Evolutionary conservation across 2,888 invertebrate genomes (phyloP).

Genomic region (Furcula furcula): DNA sequence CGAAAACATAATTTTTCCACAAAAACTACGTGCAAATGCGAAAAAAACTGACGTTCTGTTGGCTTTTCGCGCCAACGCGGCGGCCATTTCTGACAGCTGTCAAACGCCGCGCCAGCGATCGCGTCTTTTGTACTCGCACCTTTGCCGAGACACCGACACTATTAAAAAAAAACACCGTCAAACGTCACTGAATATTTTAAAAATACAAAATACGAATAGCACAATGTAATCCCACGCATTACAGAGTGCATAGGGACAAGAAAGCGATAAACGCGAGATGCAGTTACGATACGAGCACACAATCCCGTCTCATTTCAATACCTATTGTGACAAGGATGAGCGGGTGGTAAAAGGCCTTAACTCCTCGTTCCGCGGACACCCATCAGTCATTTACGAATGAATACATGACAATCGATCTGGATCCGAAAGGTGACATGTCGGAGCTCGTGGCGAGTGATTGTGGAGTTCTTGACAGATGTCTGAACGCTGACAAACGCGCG

Average conservation of each 20-base stretch:
- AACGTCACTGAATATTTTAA: slow-evolving; percentile 38
- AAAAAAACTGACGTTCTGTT: slow-evolving; percentile 66
- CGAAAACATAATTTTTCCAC: slow-evolving; percentile 75
- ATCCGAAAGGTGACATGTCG: slow-evolving; percentile 63
- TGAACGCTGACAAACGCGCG: slow-evolving; percentile 59
- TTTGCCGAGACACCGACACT: slow-evolving; percentile 24
- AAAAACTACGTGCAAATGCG: slow-evolving; percentile 59
- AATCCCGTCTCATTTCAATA: slow-evolving; percentile 65
- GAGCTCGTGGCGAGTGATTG: slow-evolving; percentile 61
- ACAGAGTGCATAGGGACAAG: slow-evolving; percentile 57
- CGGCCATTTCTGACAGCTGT: slow-evolving; percentile 76
- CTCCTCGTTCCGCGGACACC: slow-evolving; percentile 47
- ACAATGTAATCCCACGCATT: slow-evolving; percentile 71
- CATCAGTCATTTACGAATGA: slow-evolving; percentile 71
- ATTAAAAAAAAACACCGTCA: too few relatives aligned
- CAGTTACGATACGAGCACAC: slow-evolving; percentile 64
- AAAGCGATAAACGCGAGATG: slow-evolving; percentile 70
- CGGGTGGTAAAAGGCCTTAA: slow-evolving; percentile 55
- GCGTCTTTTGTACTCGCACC: slow-evolving; percentile 64
- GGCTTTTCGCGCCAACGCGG: slow-evolving; percentile 69
- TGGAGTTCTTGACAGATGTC: slow-evolving; percentile 52
- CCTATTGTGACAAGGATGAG: slow-evolving; percentile 58
- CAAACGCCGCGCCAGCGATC: slow-evolving; percentile 59
- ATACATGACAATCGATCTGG: slow-evolving; percentile 66
- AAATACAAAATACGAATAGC: slow-evolving; percentile 58